These are phyloP conservation scores for Drosophila kokeensis DNA, from an alignment of 2,888 invertebrate genomes.

Conservation along the genomic window DNA sequence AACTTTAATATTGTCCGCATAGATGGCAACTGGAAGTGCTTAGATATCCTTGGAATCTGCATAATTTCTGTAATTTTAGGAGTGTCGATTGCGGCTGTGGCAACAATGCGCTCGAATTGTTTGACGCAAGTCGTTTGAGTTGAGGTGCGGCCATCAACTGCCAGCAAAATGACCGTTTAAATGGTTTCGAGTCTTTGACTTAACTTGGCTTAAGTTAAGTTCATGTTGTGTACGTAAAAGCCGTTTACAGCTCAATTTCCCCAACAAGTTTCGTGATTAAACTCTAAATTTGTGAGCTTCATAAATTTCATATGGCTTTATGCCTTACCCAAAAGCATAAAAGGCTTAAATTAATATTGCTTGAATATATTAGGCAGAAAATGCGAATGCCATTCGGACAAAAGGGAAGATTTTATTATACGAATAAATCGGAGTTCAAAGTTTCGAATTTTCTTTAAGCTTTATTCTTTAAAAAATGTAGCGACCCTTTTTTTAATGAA, in stretches of 20 bases:
- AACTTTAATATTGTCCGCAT: constrained; percentile 44
- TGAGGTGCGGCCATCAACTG: no score
- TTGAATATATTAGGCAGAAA: constrained; percentile 1
- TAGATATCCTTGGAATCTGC: constrained; percentile 46
- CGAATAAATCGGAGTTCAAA: constrained; percentile 3
- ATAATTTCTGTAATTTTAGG: constrained; percentile 43
- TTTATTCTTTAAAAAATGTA: not conserved
- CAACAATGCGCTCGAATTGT: constrained; percentile 28
- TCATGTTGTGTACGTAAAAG: constrained; percentile 28
- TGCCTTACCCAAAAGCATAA: constrained; percentile 18
- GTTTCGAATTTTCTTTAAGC: not conserved
- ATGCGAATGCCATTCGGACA: not conserved
- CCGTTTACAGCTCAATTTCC: constrained; percentile 54
- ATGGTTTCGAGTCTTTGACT: constrained; percentile 24
- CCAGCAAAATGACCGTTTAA: constrained; percentile 39
- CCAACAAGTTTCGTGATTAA: constrained; percentile 35
- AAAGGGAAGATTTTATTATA: constrained; percentile 17
- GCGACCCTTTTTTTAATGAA: not conserved
- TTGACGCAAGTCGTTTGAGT: not conserved
- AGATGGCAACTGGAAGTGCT: constrained; percentile 10
- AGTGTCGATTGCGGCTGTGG: constrained; percentile 12
- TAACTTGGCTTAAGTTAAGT: constrained; percentile 30
- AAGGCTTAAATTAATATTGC: constrained; percentile 33
- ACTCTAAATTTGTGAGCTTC: constrained; percentile 42
- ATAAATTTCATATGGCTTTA: constrained; percentile 41